Percentiles rank a stretch among this genome's conserved stretches.
Evolutionary conservation across 2,113 vertebrate species (phyloP).

Genomic region (Serinus canaria): DNA sequence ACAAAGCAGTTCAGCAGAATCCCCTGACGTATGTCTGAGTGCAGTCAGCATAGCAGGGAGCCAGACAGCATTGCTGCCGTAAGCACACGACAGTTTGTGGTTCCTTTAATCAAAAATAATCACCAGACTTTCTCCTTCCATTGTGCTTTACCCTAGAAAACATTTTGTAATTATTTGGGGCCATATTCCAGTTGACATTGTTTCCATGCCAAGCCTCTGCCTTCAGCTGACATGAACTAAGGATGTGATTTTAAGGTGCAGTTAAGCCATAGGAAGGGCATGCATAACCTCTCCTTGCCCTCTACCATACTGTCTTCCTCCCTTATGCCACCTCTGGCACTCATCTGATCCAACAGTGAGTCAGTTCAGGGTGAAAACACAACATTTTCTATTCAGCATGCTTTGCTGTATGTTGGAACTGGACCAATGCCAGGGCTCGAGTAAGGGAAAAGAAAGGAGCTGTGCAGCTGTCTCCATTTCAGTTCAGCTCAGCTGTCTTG

Average conservation of each 20-base stretch:
- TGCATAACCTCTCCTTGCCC: not conserved
- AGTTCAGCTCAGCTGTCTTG: not conserved
- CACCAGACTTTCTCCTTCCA: not conserved
- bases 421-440: not conserved
- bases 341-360: not conserved
- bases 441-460: not conserved
- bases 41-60: not conserved
- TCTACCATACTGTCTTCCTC: not conserved
- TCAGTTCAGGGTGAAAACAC: not conserved
- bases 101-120: not conserved
- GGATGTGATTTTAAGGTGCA: not conserved
- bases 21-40: not conserved
- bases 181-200: not conserved
- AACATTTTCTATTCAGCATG: not conserved
- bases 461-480: not conserved
- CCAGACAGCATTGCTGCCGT: not conserved
- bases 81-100: fast-evolving
- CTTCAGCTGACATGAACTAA: not conserved
- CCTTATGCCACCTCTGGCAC: not conserved
- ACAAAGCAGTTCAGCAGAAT: not conserved
- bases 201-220: not conserved
- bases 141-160: not conserved
- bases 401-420: not conserved
- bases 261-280: not conserved
- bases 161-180: not conserved